Percentiles rank a stretch among this genome's conserved stretches.
These are phyloP conservation scores for Centruroides sculpturatus DNA, from an alignment of 1,140 invertebrate genomes.

Conservation along the genomic window DNA sequence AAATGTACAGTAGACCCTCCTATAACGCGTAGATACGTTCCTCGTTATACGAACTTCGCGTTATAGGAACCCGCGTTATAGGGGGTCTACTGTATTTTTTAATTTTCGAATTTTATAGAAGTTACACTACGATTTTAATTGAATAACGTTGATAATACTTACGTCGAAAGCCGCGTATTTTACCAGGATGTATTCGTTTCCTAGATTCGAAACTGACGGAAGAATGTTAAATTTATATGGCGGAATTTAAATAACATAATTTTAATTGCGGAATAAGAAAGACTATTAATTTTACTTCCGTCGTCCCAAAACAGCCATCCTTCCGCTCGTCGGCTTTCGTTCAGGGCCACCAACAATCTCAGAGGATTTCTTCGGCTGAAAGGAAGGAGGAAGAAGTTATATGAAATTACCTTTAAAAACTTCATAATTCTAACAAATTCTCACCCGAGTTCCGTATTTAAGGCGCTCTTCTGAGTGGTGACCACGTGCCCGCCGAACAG, in stretches of 20 bases:
- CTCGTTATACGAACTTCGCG: no score
- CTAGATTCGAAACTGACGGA: background rate
- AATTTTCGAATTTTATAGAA: no score
- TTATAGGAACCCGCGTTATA: no score
- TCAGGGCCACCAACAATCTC: conserved; percentile 13
- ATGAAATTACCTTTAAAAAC: background rate
- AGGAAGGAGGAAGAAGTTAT: background rate
- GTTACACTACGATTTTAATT: no score
- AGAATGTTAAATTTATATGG: no score
- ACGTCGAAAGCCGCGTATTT: conserved; percentile 4
- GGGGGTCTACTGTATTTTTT: no score
- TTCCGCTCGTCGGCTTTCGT: conserved; percentile 8
- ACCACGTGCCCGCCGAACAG: background rate
- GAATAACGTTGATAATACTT: background rate
- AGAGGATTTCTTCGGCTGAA: conserved; percentile 14
- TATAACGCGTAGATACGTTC: no score
- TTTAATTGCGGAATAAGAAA: no score
- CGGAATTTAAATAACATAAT: no score
- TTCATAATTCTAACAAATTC: background rate
- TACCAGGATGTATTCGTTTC: conserved; percentile 7
- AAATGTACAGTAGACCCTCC: no score
- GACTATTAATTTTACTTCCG: background rate
- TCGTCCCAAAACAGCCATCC: conserved; percentile 16
- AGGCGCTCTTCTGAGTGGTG: background rate
- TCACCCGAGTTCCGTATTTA: background rate